These are phyloP conservation scores for Oligia latruncula DNA, from an alignment of 2,888 invertebrate species.

Conservation along the genomic window DNA sequence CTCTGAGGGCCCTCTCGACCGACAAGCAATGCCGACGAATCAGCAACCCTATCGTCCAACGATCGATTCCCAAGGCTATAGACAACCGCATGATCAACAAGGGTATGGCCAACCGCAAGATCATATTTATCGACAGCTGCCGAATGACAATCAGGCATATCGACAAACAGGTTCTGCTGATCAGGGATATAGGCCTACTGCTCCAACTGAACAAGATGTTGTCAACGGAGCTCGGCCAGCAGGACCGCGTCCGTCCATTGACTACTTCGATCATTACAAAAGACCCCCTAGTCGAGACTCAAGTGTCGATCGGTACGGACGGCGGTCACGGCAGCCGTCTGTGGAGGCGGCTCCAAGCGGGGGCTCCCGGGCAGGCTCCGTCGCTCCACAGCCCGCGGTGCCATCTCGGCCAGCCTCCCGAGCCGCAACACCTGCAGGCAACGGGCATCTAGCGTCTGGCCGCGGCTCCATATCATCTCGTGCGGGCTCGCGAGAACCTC, in stretches of 20 bases:
- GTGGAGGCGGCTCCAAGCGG: conserved; percentile 92
- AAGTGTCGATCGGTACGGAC: conserved; percentile 95
- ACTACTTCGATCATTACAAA: conserved; percentile 98
- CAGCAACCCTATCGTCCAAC: conserved; percentile 77
- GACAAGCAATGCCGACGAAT: conserved; percentile 74
- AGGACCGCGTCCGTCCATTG: conserved; percentile 92
- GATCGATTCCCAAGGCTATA: conserved; percentile 78
- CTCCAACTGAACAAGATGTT: conserved; percentile 84
- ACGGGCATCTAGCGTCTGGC: conserved; percentile 92
- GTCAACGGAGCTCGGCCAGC: conserved; percentile 81
- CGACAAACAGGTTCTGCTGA: conserved; percentile 74
- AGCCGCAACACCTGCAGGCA: conserved; percentile 90
- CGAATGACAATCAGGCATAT: conserved; percentile 73
- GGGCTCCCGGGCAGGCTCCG: conserved; percentile 92
- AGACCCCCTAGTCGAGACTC: conserved; percentile 96
- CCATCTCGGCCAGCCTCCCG: conserved; percentile 91
- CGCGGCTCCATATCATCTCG: conserved; percentile 90
- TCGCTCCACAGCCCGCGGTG: conserved; percentile 93
- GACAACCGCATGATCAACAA: conserved; percentile 84
- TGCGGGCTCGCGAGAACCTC: conserved; percentile 86
- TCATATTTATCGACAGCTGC: conserved; percentile 83
- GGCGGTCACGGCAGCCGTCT: conserved; percentile 95
- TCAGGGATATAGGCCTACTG: conserved; percentile 72
- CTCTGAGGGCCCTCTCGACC: conserved; percentile 80
- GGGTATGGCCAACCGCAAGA: conserved; percentile 85